These are phyloP conservation scores for Ibidorhyncha struthersii DNA, from an alignment of 2,113 vertebrate species.

Conservation along the genomic window DNA sequence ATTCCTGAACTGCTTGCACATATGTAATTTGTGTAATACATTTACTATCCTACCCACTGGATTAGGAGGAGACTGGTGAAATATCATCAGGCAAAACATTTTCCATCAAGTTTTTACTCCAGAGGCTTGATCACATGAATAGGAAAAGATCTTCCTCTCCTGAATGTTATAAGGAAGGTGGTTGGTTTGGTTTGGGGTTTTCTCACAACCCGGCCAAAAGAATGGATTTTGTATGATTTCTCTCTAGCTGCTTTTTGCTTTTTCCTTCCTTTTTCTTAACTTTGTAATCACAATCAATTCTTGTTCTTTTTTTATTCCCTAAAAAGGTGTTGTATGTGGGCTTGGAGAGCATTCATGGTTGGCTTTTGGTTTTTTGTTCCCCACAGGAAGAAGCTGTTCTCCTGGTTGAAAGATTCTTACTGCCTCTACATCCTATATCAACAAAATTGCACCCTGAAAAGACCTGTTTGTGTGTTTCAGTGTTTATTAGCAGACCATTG, in stretches of 20 bases:
- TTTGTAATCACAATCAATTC: not conserved
- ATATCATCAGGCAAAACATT: not conserved
- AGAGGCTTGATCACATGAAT: not conserved
- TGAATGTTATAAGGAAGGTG: not conserved
- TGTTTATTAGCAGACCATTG: not conserved
- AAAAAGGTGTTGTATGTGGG: accelerated
- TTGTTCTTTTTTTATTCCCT: not conserved
- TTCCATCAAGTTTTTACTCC: not conserved
- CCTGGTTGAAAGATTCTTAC: not conserved
- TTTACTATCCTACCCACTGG: not conserved
- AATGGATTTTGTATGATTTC: not conserved
- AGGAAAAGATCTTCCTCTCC: not conserved
- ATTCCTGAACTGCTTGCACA: not conserved
- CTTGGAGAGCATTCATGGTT: not conserved
- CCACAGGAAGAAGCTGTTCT: not conserved
- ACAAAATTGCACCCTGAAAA: not conserved
- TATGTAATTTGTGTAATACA: not conserved
- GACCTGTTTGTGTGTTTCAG: not conserved
- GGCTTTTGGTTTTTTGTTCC: not conserved
- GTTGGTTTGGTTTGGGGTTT: not conserved
- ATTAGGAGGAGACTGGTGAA: not conserved
- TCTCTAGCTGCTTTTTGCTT: accelerated
- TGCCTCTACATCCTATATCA: not conserved
- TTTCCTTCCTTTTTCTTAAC: not conserved
- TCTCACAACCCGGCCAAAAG: not conserved